Evolutionary conservation across 2,888 invertebrate genomes (phyloP), one percentile per base, ranked within the genome.

Genomic region (Synergus laeviventris): DNA sequence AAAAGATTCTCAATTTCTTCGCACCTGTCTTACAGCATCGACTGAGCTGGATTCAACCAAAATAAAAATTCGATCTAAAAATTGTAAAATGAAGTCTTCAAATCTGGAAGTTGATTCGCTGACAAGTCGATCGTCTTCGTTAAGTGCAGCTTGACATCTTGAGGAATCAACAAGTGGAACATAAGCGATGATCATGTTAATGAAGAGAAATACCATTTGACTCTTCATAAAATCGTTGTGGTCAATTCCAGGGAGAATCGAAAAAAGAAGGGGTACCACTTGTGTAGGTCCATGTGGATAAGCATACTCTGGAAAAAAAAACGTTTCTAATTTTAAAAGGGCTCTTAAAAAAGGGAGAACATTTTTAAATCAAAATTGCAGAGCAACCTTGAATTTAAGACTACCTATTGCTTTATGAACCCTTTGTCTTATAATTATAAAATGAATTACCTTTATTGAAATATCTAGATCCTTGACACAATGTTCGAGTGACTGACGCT

Each of bases 111-210:
- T 96, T 0, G 95, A 95, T 82, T 95, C 95, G 89, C 97, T 97
- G 3, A 94, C 92, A 31, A 93, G 89, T 24, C 93, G 92, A 86
- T 98, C 97, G 78, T 95, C 94, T 86, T 96, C 96, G 0, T 95
- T 95, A 79, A 97, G 92, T 87, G 95, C 94, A 0, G 92, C 90
- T 87, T 94, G 93, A 2, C 97, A 96, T 16, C 94, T 93, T 8
- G 97, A 97, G 81, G 96, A 97, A 89, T 98, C 97, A 8, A 97
- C 94, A 36, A 97, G 91, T 0, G 97, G 97, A 38, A 98, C 94
- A 87, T 96, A 94, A 64, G 95, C 94, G 5, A 95, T 93, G 75
- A 97, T 94, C 86, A 97, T 94, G 0, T 97, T 95, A 36, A 95
- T 93, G 74, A 95, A 91, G n/a, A n/a, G 24, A 31, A 70, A 49